These are phyloP conservation scores for Eupithecia subfuscata DNA, from an alignment of 2,888 invertebrate species.

Conservation along the genomic window DNA sequence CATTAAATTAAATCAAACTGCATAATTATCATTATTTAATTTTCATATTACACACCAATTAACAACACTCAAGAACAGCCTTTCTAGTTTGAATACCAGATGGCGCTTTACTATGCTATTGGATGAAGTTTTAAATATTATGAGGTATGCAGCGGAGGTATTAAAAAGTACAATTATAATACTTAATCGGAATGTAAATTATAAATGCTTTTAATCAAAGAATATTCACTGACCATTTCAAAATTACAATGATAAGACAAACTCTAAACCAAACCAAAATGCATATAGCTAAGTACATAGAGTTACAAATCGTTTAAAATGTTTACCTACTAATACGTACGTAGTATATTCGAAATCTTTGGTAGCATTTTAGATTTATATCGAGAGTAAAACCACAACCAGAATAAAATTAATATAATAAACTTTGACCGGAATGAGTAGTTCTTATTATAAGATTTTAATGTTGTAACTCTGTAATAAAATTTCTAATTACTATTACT, in stretches of 20 bases:
- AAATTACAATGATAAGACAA: neutral
- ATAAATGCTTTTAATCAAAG: neutral
- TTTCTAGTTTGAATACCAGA: neutral
- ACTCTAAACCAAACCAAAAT: neutral
- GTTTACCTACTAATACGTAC: neutral
- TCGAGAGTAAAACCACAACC: neutral
- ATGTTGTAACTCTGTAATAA: neutral
- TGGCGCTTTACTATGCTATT: neutral
- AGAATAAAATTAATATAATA: neutral
- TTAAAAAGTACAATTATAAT: neutral
- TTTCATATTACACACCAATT: neutral
- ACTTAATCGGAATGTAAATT: neutral
- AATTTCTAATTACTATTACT: neutral
- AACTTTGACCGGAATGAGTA: neutral
- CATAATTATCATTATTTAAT: neutral
- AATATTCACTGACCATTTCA: neutral
- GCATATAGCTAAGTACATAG: neutral
- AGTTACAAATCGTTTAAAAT: conserved; percentile 2
- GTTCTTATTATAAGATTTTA: neutral
- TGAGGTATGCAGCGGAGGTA: neutral
- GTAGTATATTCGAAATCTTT: neutral
- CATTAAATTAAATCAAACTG: neutral
- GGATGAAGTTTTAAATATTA: neutral
- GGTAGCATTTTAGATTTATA: neutral
- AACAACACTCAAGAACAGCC: neutral